A percentile compares a stretch with the other conserved stretches of the same genome.
These are phyloP conservation scores for Agonopterix arenella DNA, from an alignment of 2,888 invertebrate species.

Conservation along the genomic window DNA sequence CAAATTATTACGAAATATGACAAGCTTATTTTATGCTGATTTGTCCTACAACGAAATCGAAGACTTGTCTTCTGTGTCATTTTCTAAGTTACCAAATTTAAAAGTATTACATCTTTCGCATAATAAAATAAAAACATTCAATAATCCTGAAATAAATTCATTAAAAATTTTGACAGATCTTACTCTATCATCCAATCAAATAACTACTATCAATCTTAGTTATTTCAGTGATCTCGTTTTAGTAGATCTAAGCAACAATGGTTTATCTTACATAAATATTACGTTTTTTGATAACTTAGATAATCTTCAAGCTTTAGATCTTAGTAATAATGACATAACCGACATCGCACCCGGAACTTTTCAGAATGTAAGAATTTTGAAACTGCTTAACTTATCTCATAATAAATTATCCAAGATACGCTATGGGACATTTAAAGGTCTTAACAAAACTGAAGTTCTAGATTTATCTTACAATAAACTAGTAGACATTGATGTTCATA, in stretches of 20 bases:
- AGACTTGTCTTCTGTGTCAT: constrained; percentile 22
- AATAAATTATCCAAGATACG: constrained; percentile 42
- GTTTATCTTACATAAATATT: constrained; percentile 30
- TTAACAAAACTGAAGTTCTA: constrained; percentile 45
- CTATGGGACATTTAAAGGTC: constrained; percentile 54
- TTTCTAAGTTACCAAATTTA: constrained; percentile 31
- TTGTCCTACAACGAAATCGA: constrained; percentile 40
- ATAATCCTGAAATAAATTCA: constrained; percentile 38
- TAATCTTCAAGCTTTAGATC: constrained; percentile 42
- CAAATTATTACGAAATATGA: constrained; percentile 25
- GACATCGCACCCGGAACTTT: constrained; percentile 53
- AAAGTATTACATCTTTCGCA: constrained; percentile 37
- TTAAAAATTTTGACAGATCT: constrained; percentile 38
- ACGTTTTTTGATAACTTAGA: constrained; percentile 38
- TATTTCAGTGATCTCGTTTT: constrained; percentile 40
- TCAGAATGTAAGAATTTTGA: constrained; percentile 42
- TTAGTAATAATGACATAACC: constrained; percentile 46
- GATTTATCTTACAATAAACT: constrained; percentile 58
- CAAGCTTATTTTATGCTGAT: constrained; percentile 38
- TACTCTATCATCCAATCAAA: constrained; percentile 38
- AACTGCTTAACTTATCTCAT: constrained; percentile 48
- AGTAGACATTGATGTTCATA: constrained; percentile 39
- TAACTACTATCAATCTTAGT: constrained; percentile 40
- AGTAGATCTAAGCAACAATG: constrained; percentile 47
- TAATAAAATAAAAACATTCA: constrained; percentile 45